A percentile compares a stretch with the other conserved stretches of the same genome.
Conservation (phyloP, 2,113 vertebrate genomes). For the Elephantulus edwardii region DNA sequence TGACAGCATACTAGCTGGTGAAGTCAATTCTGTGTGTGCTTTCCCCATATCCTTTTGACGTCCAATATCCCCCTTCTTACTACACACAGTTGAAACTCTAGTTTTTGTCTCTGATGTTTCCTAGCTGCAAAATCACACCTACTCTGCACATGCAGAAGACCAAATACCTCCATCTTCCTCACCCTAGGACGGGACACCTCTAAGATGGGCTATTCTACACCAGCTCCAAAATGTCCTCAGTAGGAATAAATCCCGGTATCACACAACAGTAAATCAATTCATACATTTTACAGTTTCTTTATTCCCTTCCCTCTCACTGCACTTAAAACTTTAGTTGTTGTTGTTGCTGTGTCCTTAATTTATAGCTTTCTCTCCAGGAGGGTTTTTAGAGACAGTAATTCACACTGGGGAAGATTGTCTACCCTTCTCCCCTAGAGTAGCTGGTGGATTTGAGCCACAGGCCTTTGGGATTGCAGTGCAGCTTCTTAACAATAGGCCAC, state of each 20-base stretch:
- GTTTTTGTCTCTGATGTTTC: not conserved
- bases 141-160: not conserved
- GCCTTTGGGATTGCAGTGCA: too few relatives aligned
- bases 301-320: not conserved
- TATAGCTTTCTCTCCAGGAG: too few relatives aligned
- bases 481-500: too few relatives aligned
- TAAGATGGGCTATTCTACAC: not conserved
- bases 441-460: too few relatives aligned
- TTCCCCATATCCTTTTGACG: not conserved
- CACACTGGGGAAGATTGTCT: too few relatives aligned
- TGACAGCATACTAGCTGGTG: not conserved
- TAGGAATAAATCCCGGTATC: not conserved
- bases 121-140: not conserved
- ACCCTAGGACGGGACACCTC: not conserved
- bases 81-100: not conserved
- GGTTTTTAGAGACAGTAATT: too few relatives aligned
- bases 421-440: too few relatives aligned
- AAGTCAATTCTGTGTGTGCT: not conserved
- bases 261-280: not conserved
- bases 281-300: not conserved
- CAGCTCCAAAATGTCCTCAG: not conserved
- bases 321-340: too few relatives aligned
- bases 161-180: not conserved
- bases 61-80: not conserved
- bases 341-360: too few relatives aligned